phyloP scores from a whole-genome alignment of 2,113 vertebrate species.

The Struthidea cinerea region DNA sequence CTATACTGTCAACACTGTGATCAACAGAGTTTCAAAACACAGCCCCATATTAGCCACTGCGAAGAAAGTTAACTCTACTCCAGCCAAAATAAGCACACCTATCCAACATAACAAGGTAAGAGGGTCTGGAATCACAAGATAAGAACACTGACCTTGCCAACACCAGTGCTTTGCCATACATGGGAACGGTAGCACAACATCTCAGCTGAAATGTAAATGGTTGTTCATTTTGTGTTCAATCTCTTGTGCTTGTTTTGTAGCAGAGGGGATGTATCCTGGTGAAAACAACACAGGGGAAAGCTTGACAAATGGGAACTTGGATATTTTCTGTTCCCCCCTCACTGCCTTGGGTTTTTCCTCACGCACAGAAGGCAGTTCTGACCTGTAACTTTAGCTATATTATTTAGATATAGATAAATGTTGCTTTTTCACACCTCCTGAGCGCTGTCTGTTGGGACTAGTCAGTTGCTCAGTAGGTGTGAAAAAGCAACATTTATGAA shows the following conservation, averaged over 20 bases:
- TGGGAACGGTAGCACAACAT: neutral
- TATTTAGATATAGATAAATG: neutral
- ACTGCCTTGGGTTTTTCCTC: neutral
- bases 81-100: neutral
- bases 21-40: neutral
- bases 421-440: neutral
- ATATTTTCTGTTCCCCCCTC: neutral
- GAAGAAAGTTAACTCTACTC: neutral
- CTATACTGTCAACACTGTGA: neutral
- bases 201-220: neutral
- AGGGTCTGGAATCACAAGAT: slow-evolving; percentile 22
- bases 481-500: neutral
- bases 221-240: neutral
- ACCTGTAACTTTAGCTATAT: neutral
- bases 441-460: neutral
- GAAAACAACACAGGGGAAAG: neutral
- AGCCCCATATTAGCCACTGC: neutral
- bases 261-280: accelerated
- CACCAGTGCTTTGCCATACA: neutral
- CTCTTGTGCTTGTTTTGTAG: neutral
- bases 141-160: neutral
- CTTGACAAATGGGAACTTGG: neutral
- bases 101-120: neutral
- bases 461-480: neutral
- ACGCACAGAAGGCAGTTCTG: neutral